Evolutionary conservation across 1,140 invertebrate genomes (phyloP).

Genomic region (Diachasmimorpha longicaudata): DNA sequence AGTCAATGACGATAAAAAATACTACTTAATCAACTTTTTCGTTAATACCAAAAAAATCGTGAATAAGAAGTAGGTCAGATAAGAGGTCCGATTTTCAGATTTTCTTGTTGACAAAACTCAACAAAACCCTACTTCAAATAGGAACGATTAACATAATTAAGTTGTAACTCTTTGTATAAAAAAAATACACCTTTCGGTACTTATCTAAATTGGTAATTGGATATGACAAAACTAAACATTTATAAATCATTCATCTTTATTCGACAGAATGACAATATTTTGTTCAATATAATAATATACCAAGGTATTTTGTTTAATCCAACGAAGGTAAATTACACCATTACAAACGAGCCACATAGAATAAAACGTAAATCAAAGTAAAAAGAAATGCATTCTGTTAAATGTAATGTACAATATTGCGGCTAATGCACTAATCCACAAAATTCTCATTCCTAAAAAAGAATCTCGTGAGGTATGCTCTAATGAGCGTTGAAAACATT

Average conservation of each 20-base stretch:
- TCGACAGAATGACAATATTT: conserved; percentile 30
- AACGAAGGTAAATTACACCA: conserved; percentile 28
- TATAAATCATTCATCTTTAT: conserved; percentile 34
- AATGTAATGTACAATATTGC: conserved; percentile 29
- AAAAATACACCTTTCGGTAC: no score
- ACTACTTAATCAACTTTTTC: no score
- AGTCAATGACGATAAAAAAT: no score
- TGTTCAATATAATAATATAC: conserved; percentile 21
- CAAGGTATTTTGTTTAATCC: conserved; percentile 18
- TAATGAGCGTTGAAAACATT: background rate
- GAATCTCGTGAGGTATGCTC: background rate
- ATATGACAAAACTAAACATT: background rate
- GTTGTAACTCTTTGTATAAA: no score
- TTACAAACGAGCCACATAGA: conserved; percentile 16
- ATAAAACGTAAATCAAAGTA: conserved; percentile 23
- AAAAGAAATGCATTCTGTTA: conserved; percentile 28
- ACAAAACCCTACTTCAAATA: no score
- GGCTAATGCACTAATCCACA: conserved; percentile 7
- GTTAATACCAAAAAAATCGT: no score
- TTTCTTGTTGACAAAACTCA: no score
- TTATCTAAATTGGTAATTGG: no score
- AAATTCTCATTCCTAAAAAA: background rate
- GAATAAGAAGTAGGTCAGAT: no score
- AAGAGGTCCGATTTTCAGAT: no score
- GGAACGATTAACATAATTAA: no score